phyloP scores from a whole-genome alignment of 2,888 invertebrate genomes.

The Tinea trinotella region DNA sequence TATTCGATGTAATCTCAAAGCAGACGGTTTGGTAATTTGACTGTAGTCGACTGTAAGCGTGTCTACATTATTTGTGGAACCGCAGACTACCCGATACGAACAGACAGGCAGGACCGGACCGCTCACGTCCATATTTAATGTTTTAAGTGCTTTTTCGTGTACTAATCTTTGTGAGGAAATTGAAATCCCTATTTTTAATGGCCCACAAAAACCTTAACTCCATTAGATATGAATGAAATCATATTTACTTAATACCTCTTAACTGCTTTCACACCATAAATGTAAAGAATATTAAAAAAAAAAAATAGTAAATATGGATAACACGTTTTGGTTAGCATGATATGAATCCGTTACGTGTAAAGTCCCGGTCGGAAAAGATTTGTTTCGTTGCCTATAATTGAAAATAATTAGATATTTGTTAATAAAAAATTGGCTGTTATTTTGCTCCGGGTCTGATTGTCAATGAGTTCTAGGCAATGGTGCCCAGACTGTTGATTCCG shows the following conservation, averaged over 20 bases:
- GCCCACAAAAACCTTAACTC: not conserved
- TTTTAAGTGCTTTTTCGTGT: conserved; percentile 58
- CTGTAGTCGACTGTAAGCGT: not conserved
- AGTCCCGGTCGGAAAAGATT: no score
- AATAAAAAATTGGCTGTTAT: no score
- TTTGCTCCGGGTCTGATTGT: no score
- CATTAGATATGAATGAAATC: conserved; percentile 2
- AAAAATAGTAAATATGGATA: not conserved
- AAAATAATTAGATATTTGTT: no score
- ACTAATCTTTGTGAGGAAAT: conserved; percentile 20
- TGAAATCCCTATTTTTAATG: conserved; percentile 16
- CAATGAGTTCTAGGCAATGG: no score
- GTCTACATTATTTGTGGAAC: conserved; percentile 31
- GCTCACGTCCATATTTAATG: conserved; percentile 54
- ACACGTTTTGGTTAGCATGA: no score
- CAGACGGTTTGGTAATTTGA: not conserved
- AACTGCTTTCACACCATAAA: not conserved
- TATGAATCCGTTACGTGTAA: no score
- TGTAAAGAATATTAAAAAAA: not conserved
- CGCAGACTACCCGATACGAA: conserved; percentile 20
- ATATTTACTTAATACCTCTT: not conserved
- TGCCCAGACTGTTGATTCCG: no score
- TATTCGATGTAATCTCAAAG: no score
- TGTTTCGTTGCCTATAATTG: no score
- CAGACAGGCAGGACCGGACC: conserved; percentile 36